Evolutionary conservation across 2,888 invertebrate species (phyloP), one percentile per base, ranked within the genome.

Genomic region (Oscheius sp.): DNA sequence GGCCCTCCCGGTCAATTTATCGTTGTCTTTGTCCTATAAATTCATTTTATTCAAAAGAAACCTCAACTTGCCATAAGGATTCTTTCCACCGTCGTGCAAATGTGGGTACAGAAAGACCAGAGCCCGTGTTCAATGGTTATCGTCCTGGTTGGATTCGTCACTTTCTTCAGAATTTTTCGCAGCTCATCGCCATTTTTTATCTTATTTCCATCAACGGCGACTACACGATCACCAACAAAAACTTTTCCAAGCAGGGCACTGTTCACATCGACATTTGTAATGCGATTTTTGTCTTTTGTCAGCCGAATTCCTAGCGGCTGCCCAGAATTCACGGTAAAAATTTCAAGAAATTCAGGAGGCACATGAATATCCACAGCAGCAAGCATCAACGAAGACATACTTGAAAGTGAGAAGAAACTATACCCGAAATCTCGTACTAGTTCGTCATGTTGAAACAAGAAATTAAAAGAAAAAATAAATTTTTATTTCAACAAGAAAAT

Each of bases 71-170:
- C 35, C 35, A 35, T 35, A 9, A 35, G 35, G 35, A 35, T 35
- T 49, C 77, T 73, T 61, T 81, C 81, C 7, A 83, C 76, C 9
- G 81, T 83, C 2, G 83, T 79, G 13, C 78, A 76, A 12, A 73
- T 43, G 72, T 80, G 78, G 43, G 69, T 69, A 69, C 80, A 81
- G 75, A 73, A 80, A 9, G 83, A 83, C 53, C 73, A 83, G 69
- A 70, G 72, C 59, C 74, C 76, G 23, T 78, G 79, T 12, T 72
- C 63, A 45, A 83, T 56, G 66, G 69, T 63, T 13, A 83, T 63
- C 18, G 75, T 69, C 1, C 73, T 75, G 0, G 21, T 73, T 70
- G 74, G 69, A 9, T 59, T 35, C 29, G 21, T 16, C 59, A 29
- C 9, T 18, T 41, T 41, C 29, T 35, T 13, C 59, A 35, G 35